Evolutionary conservation across 2,113 vertebrate genomes (phyloP).

Genomic region (Motacilla tschutschensis): DNA sequence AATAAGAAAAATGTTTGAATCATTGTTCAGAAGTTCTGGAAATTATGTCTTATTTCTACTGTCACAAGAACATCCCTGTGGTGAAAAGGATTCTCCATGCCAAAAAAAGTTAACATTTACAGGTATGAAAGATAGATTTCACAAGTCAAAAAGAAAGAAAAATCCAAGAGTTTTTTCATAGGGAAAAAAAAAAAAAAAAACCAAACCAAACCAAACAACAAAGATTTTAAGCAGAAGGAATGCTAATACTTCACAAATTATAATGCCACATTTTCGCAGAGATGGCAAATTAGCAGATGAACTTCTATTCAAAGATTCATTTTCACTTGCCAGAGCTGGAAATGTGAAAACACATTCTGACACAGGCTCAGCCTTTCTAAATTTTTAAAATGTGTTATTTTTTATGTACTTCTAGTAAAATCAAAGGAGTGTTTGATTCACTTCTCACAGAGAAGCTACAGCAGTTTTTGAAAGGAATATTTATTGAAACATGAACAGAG

Average conservation of each 20-base stretch:
- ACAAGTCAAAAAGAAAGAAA: not conserved
- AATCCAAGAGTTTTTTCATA: not conserved
- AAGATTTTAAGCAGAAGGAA: not conserved
- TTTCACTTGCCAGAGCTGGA: not conserved
- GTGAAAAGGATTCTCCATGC: not conserved
- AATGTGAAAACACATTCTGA: not conserved
- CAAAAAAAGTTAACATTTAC: not conserved
- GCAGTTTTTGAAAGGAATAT: not conserved
- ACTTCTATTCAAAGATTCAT: not conserved
- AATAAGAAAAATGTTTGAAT: not conserved
- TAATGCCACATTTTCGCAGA: not conserved
- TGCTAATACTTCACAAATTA: not conserved
- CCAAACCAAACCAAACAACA: not conserved
- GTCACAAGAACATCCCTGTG: not conserved
- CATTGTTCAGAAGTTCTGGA: not conserved
- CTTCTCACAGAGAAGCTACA: not conserved
- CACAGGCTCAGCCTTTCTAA: not conserved
- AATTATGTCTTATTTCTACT: not conserved
- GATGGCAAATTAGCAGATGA: not conserved
- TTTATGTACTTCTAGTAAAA: not conserved
- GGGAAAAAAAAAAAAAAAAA: not conserved
- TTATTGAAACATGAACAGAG: not conserved
- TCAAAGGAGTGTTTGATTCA: not conserved
- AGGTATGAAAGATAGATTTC: not conserved
- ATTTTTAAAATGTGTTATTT: not conserved